Percentiles rank a stretch among this genome's conserved stretches.
These are phyloP conservation scores for Onchidella celtica DNA, from an alignment of 2,888 invertebrate genomes.

Conservation along the genomic window DNA sequence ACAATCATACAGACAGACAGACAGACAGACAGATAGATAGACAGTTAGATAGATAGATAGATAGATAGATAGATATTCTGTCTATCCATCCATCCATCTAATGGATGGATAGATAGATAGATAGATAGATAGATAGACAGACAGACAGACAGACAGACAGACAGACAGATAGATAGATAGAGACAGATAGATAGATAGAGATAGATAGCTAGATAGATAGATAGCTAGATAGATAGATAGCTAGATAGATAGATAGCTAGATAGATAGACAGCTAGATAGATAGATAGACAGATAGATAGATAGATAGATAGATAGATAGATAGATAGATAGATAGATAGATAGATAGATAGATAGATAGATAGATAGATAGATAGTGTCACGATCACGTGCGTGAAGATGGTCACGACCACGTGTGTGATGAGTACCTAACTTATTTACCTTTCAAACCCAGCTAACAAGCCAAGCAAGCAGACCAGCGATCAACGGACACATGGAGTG, in stretches of 20 bases:
- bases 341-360: too few species aligned
- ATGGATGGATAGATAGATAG: background rate
- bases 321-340: background rate
- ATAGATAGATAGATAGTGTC: too few species aligned
- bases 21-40: slow-evolving; percentile 7
- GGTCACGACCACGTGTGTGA: too few species aligned
- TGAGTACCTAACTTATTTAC: too few species aligned
- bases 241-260: too few species aligned
- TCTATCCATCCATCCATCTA: background rate
- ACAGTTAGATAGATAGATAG: slow-evolving; percentile 4
- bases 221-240: background rate
- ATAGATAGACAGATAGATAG: background rate
- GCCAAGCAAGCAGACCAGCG: too few species aligned
- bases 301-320: background rate
- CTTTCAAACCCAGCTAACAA: too few species aligned
- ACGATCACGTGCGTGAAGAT: too few species aligned
- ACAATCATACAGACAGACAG: slow-evolving; percentile 1
- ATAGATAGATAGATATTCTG: background rate
- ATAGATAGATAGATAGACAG: background rate
- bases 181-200: background rate
- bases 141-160: background rate
- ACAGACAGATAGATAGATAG: background rate
- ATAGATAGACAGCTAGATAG: too few species aligned
- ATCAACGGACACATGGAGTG: too few species aligned
- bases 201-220: background rate